phyloP scores from a whole-genome alignment of 2,797 vertebrate genomes.

The Betta splendens region DNA sequence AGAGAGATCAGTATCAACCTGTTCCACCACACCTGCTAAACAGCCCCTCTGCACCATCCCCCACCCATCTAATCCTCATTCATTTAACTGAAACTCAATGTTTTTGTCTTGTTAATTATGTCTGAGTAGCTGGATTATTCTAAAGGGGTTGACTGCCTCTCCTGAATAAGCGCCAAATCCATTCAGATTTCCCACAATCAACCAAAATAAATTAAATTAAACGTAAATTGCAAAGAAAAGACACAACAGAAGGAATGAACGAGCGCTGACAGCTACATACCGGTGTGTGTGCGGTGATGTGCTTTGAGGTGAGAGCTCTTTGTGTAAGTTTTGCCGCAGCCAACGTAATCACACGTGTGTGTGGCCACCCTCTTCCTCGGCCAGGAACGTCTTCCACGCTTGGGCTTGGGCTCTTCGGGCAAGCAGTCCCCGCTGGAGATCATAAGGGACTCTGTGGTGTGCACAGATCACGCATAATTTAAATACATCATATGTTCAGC shows the following conservation, averaged over 20 bases:
- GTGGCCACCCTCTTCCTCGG: slow-evolving; percentile 95
- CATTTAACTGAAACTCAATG: slow-evolving; percentile 11
- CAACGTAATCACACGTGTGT: slow-evolving; percentile 95
- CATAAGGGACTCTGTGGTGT: slow-evolving; percentile 85
- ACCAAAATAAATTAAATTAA: neutral
- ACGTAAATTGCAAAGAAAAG: slow-evolving; percentile 1
- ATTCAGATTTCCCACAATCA: neutral
- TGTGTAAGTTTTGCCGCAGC: slow-evolving; percentile 98
- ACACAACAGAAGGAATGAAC: neutral
- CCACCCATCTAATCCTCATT: slow-evolving; percentile 33
- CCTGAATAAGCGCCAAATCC: neutral
- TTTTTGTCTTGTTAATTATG: slow-evolving; percentile 1
- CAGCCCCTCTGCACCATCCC: slow-evolving; percentile 40
- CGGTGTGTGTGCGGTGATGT: slow-evolving; percentile 98
- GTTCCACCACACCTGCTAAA: slow-evolving; percentile 70
- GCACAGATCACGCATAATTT: slow-evolving; percentile 17
- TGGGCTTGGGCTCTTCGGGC: slow-evolving; percentile 92
- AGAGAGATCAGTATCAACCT: slow-evolving; percentile 76
- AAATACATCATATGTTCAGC: no score
- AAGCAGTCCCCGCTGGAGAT: slow-evolving; percentile 86
- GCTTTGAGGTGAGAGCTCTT: slow-evolving; percentile 99
- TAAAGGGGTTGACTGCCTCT: neutral
- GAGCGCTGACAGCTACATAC: slow-evolving; percentile 64
- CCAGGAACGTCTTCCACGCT: slow-evolving; percentile 95
- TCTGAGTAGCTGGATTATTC: slow-evolving; percentile 14